Conservation (phyloP, 1,140 invertebrate species). For the Drosophila arawakana region DNA sequence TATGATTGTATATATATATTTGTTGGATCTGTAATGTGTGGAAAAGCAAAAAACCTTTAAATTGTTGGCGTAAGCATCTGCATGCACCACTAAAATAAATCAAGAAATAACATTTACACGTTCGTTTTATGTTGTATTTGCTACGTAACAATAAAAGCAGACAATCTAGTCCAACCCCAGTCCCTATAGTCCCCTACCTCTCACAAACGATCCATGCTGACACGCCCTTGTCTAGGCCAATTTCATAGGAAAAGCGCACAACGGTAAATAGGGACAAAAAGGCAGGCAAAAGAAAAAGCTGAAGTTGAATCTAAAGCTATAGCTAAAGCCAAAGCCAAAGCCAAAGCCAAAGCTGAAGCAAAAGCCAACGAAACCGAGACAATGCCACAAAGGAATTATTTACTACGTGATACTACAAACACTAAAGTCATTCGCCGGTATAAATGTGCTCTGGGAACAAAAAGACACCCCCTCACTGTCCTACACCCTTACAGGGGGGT, state of each 20-base stretch:
- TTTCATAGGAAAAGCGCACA: constrained; percentile 42
- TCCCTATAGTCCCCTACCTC: background rate
- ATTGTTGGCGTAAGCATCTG: constrained; percentile 78
- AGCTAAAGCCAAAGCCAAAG: constrained; percentile 2
- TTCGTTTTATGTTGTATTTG: constrained; percentile 82
- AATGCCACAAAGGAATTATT: constrained; percentile 82
- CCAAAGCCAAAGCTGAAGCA: constrained; percentile 45
- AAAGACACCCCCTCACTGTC: constrained; percentile 1
- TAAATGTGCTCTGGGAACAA: constrained; percentile 67
- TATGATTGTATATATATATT: background rate
- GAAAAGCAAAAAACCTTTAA: constrained; percentile 49
- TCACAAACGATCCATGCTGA: constrained; percentile 1
- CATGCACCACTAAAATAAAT: constrained; percentile 82
- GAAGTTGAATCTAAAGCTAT: constrained; percentile 2
- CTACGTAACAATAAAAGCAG: constrained; percentile 79
- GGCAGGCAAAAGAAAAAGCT: constrained; percentile 19
- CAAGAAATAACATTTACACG: constrained; percentile 83
- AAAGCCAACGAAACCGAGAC: constrained; percentile 77
- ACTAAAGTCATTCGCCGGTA: constrained; percentile 76
- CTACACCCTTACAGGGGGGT: constrained; percentile 30
- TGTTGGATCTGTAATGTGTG: constrained; percentile 16
- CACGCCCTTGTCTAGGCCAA: constrained; percentile 58
- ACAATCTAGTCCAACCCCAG: constrained; percentile 6
- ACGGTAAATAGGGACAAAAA: constrained; percentile 48
- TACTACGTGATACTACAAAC: constrained; percentile 81